These are phyloP conservation scores for Orthonychiurus folsomi DNA, from an alignment of 2,888 invertebrate species.

Conservation along the genomic window DNA sequence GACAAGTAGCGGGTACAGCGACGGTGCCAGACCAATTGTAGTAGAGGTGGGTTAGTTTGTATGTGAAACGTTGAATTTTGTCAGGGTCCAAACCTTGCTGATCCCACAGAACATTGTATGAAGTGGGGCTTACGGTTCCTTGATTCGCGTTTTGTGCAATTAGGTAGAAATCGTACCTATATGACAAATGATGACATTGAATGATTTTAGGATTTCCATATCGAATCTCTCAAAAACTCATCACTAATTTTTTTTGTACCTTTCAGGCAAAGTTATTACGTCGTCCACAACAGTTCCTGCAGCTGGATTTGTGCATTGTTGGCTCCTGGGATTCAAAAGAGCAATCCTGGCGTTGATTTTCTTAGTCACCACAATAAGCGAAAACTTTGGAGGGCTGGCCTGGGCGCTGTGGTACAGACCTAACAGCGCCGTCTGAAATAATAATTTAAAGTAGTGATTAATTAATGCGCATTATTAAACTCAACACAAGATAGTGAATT, in stretches of 20 bases:
- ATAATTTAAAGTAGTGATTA: too few relatives aligned
- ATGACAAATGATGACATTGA: not conserved
- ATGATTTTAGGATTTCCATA: not conserved
- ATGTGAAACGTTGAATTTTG: conserved; percentile 69
- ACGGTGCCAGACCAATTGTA: conserved; percentile 68
- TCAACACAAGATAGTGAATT: not conserved
- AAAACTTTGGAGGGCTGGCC: too few relatives aligned
- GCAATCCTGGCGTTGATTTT: too few relatives aligned
- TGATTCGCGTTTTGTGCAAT: conserved; percentile 77
- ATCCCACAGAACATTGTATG: conserved; percentile 77
- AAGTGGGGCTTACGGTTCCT: conserved; percentile 84
- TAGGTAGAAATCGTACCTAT: conserved; percentile 82
- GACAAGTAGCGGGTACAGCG: conserved; percentile 50
- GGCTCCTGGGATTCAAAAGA: too few relatives aligned
- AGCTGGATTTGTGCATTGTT: conserved; percentile 50
- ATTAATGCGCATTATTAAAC: conserved; percentile 4
- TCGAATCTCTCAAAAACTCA: not conserved
- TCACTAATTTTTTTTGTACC: too few relatives aligned
- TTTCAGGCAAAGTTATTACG: conserved; percentile 66
- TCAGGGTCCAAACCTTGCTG: conserved; percentile 60
- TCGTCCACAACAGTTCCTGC: conserved; percentile 85
- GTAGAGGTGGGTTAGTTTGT: conserved; percentile 79
- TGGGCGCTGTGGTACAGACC: conserved; percentile 41
- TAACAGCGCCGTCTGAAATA: conserved; percentile 45
- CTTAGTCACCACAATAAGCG: too few relatives aligned